Base-by-base conservation (phyloP, 2,113 vertebrate genomes). In the Alligator sinensis region DNA sequence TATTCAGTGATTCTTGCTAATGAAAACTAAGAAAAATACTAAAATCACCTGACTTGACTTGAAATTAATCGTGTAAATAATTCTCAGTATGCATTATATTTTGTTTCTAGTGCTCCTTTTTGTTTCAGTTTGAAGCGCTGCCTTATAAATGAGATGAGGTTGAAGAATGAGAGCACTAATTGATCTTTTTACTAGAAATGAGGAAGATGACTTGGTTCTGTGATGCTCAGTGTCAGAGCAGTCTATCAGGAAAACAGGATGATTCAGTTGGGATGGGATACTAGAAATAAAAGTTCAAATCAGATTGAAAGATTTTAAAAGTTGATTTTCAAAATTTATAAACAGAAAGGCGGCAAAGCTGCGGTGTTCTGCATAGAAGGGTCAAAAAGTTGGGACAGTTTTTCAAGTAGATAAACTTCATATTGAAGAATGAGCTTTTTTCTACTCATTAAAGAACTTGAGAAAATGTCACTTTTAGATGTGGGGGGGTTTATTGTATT, bases 391-490 rank as follows among this genome's bases (percentile, higher is more conserved):
- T 10, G 9, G 12, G 61, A 21, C 47, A 62, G 70, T 38, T 0
- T 62, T 62, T 47, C 12, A 10, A 27, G 28, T 24, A 47, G 19
- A 15, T 4, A 0, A 57, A 2, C 54, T 78, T 70, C 21, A 2
- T 1, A 19, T 47, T 47, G 30, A 5, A 47, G 5, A 16, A 6
- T 0, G 28, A 80, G 9, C 11, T 16, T 13, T 1, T 12, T 14
- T 17, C 7, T 1, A 3, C 47, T 74, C 34, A 38, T 57, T n/a
- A 16, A 66, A 82, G 72, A 16, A 4, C 15, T 21, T 11, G 70
- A 80, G 10, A 61, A 74, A 24, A n/a, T 10, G 15, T 30, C 7
- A 0, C 17, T 3, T 2, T 5, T 15, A 0, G 28, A 5, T 11
- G 21, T 47, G 47, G 47, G 47, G 47, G 47, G 6, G 9, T 75